Evolutionary conservation across 2,888 invertebrate species (phyloP), one percentile per base, ranked within the genome.

Genomic region (Drosophila acutilabella): DNA sequence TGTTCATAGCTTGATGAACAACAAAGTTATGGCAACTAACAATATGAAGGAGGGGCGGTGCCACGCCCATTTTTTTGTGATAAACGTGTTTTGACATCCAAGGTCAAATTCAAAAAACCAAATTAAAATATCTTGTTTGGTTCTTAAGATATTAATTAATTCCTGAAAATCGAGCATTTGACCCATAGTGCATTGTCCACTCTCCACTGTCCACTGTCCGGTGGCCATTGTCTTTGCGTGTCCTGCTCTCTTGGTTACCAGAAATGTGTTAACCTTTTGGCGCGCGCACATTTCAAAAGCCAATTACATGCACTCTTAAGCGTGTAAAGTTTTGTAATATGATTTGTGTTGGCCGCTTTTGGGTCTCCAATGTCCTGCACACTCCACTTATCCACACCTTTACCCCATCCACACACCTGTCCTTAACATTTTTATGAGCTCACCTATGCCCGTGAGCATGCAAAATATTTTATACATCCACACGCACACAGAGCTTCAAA

Each of bases 231-330:
- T 68, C 57, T 52, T 42, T 52, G 45, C 26, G 8, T 3, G 44
- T 36, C 64, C 30, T 64, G 59, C 51, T 54, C 62, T 60, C 60
- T 64, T 64, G 66, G 77, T 56, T 69, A 62, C 64, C 56, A 70
- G 26, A 54, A 79, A 82, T 77, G 89, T 88, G 84, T 84, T 86
- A 88, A 86, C 84, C 89, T 83, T 78, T 88, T 74, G 80, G 59
- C 70, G 69, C 73, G 80, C 71, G 72, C 48, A 77, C 86, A 86
- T 84, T 89, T 87, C 81, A 89, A 91, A 90, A 91, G 91, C 91
- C 91, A 90, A 90, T 91, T 90, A 90, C 90, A 91, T 91, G 89
- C 89, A 86, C 90, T 91, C 85, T 90, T 88, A 80, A 91, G 90
- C 89, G 90, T 91, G 89, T 91, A 88, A 91, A 90, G 89, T 86